phyloP scores from a whole-genome alignment of 64 coral and sea anemone species.

The Porites australiensis region DNA sequence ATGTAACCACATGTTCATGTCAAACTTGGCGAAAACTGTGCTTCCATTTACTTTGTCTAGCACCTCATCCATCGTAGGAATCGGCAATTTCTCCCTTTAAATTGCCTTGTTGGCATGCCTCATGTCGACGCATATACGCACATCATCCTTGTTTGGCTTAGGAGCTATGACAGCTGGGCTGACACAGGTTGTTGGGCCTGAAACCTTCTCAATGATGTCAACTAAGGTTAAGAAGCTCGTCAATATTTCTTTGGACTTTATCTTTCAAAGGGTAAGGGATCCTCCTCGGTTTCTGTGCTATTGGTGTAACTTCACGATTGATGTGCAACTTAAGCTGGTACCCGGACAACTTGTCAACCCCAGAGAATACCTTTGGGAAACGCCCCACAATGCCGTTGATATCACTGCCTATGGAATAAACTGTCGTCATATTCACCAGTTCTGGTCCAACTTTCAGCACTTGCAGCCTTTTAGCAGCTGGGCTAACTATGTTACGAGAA shows the following conservation, averaged over 20 bases:
- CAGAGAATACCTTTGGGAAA: slow-evolving; percentile 49
- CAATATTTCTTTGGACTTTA: slow-evolving; percentile 4
- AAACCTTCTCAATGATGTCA: slow-evolving; percentile 40
- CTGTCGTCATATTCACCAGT: neutral
- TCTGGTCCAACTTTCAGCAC: slow-evolving; percentile 43
- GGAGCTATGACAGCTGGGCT: slow-evolving; percentile 48
- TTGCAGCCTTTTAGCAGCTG: slow-evolving; percentile 21
- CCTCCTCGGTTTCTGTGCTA: slow-evolving; percentile 47
- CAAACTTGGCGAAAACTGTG: slow-evolving; percentile 52
- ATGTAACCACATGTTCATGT: slow-evolving; percentile 45
- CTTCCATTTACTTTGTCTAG: slow-evolving; percentile 36
- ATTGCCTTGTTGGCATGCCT: slow-evolving; percentile 49
- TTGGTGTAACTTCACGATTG: slow-evolving; percentile 16
- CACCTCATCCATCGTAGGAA: slow-evolving; percentile 68
- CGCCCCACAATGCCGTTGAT: neutral
- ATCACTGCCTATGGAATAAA: neutral
- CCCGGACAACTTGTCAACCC: slow-evolving; percentile 43
- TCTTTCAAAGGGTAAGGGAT: slow-evolving; percentile 2
- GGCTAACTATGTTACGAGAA: neutral
- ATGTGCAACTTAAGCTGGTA: slow-evolving; percentile 51
- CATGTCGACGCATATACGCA: slow-evolving; percentile 53
- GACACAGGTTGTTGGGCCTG: slow-evolving; percentile 66
- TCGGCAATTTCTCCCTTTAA: slow-evolving; percentile 47
- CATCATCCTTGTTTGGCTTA: slow-evolving; percentile 30
- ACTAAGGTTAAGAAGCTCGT: slow-evolving; percentile 20